Evolutionary conservation across 2,797 vertebrate genomes (phyloP), one percentile per base, ranked within the genome.

Genomic region (Sebastes flavidus): DNA sequence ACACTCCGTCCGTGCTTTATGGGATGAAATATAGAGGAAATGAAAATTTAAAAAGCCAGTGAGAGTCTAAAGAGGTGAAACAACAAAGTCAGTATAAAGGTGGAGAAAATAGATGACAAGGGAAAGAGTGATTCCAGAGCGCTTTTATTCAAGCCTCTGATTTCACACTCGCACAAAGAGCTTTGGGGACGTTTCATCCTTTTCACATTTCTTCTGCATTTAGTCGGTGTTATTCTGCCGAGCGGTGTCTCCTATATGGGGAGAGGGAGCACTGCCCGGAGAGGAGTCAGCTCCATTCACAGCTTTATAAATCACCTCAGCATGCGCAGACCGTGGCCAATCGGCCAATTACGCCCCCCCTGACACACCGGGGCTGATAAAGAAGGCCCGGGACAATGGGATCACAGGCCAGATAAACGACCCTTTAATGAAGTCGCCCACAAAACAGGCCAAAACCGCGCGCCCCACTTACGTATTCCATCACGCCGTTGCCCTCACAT

Each of bases 271-370:
- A 93, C 95, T 96, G 97, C 97, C 97, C 93, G 73, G 93, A 92
- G 93, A 93, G 92, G 94, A 96, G 96, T 96, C 95, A 96, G 91
- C 78, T 93, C 97, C 97, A 98, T 99, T 99, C 98, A 99, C 97
- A 95, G 96, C 97, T 97, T 98, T 99, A 99, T 99, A 99, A 99
- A 99, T 99, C 98, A 98, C 96, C 94, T 92, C 94, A 93, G 92
- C 95, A 92, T 93, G 95, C 77, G 92, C 93, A 94, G 98, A 98
- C 95, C 95, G 95, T 98, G 96, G 98, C 98, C 98, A 99, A 99
- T 99, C 98, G 96, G 97, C 98, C 98, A 99, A 98, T 99, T 99
- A 98, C 97, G 96, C 97, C 98, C 97, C 97, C 97, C 97, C 97
- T 97, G 97, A 96, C 97, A 97, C 98, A 97, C 94, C 94, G 85